A percentile compares a stretch with the other conserved stretches of the same genome.
These are phyloP conservation scores for Mormyrops boulengeri DNA, from an alignment of 2,797 vertebrate species.

Conservation along the genomic window DNA sequence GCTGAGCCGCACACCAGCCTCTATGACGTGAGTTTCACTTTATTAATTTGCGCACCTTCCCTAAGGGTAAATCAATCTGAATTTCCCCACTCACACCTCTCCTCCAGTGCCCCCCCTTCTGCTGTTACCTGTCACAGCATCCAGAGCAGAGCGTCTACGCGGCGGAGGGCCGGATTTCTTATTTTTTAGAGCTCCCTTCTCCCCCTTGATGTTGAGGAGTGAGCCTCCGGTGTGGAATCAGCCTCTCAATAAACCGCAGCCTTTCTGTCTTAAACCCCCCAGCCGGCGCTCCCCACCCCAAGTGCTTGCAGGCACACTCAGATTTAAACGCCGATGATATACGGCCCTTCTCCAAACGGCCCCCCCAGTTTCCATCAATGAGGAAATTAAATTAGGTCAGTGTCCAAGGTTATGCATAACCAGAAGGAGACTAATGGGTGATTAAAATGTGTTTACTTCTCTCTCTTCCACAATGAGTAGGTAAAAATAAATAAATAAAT, in stretches of 20 bases:
- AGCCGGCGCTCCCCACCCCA: neutral
- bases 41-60: neutral
- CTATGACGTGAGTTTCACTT: neutral
- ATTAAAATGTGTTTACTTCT: slow-evolving; percentile 21
- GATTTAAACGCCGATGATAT: neutral
- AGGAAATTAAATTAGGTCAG: neutral
- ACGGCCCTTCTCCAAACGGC: neutral
- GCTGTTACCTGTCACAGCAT: neutral
- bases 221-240: neutral
- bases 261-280: neutral
- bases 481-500: neutral
- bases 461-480: neutral
- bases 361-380: neutral
- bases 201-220: neutral
- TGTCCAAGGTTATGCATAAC: slow-evolving; percentile 9
- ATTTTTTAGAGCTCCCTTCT: neutral
- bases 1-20: neutral
- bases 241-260: neutral
- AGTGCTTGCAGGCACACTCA: neutral
- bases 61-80: neutral
- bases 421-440: slow-evolving; percentile 11
- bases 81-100: neutral
- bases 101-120: neutral
- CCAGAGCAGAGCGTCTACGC: neutral
- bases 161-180: neutral